A percentile compares a stretch with the other conserved stretches of the same genome.
Conservation (phyloP, 2,113 vertebrate genomes). For the Festucalex cinctus region DNA sequence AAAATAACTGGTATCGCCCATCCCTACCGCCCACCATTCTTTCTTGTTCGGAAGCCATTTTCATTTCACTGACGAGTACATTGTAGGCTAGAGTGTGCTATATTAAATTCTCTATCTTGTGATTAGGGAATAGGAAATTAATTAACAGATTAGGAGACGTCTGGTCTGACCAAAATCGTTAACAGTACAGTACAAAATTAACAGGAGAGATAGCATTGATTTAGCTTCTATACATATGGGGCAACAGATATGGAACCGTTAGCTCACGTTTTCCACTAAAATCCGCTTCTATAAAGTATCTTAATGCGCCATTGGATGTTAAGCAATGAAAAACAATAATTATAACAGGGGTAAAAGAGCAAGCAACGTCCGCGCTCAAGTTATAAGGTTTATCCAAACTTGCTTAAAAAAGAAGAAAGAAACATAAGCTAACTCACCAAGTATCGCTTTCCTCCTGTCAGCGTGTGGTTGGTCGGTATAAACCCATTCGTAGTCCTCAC, state of each 20-base stretch:
- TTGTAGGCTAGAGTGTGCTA: too few species aligned
- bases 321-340: not conserved
- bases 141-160: not conserved
- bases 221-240: not conserved
- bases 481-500: slow-evolving; percentile 93
- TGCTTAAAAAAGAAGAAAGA: too few species aligned
- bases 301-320: not conserved
- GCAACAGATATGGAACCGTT: slow-evolving; percentile 33
- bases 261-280: slow-evolving; percentile 17
- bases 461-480: slow-evolving; percentile 94
- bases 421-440: slow-evolving; percentile 76
- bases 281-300: not conserved
- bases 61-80: too few species aligned
- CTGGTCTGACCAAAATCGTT: not conserved
- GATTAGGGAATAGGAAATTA: not conserved
- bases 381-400: not conserved
- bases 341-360: not conserved
- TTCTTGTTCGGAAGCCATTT: too few species aligned
- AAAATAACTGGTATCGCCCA: too few species aligned
- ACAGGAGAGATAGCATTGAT: not conserved
- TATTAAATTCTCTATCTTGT: not conserved
- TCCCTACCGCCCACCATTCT: too few species aligned
- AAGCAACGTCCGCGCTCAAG: not conserved
- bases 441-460: slow-evolving; percentile 82
- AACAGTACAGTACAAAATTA: not conserved